phyloP scores from a whole-genome alignment of 2,113 vertebrate species.

The Sialia sialis region DNA sequence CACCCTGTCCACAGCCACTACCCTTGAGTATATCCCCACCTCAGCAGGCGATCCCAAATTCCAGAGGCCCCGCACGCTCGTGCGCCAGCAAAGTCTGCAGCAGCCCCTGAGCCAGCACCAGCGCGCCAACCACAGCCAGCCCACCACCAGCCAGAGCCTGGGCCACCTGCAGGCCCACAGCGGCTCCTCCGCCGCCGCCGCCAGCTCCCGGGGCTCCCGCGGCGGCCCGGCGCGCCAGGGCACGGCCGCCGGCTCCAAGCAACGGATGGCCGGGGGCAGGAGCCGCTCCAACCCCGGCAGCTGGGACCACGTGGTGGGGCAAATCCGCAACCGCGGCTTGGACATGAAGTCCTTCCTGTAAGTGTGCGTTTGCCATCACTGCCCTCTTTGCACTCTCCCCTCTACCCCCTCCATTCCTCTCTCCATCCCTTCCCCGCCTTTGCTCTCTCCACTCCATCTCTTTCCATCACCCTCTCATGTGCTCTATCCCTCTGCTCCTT shows the following conservation, averaged over 20 bases:
- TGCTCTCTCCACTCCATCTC: neutral
- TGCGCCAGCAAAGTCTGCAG: constrained; percentile 95
- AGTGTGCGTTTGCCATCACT: constrained; percentile 63
- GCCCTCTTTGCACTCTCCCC: neutral
- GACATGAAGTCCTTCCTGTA: constrained; percentile 99
- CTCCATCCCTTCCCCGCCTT: neutral
- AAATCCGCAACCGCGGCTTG: constrained; percentile 95
- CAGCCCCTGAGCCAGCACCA: constrained; percentile 91
- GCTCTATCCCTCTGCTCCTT: neutral
- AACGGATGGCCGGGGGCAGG: constrained; percentile 79
- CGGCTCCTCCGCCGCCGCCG: constrained; percentile 44
- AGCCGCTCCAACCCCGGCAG: constrained; percentile 88
- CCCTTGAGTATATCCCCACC: constrained; percentile 92
- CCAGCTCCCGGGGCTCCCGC: constrained; percentile 75
- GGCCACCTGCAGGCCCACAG: constrained; percentile 87
- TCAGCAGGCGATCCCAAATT: constrained; percentile 81
- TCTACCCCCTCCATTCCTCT: neutral
- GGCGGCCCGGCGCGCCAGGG: constrained; percentile 68
- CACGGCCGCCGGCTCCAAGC: constrained; percentile 79
- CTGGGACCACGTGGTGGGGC: constrained; percentile 98
- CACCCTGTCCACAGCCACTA: constrained; percentile 88
- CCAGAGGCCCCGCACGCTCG: constrained; percentile 88
- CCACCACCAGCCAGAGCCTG: constrained; percentile 95
- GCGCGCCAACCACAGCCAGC: constrained; percentile 81
- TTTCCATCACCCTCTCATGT: neutral